Evolutionary conservation across 2,888 invertebrate genomes (phyloP), one percentile per base, ranked within the genome.

Genomic region (Ophioninae sp.): DNA sequence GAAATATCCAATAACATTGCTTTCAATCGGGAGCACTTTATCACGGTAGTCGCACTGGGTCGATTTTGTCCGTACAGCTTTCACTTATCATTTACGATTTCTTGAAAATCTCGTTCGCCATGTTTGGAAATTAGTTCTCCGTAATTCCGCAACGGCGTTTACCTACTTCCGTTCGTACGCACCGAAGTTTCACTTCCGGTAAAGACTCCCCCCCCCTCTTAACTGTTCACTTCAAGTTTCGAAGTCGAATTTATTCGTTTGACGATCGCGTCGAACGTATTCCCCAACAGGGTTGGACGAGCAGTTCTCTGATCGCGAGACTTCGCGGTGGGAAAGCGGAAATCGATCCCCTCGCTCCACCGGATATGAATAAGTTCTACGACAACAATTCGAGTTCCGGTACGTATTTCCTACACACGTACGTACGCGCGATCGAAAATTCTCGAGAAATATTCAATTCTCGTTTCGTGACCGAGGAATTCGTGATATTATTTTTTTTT

Each of bases 281-380:
- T 17, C 39, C 20, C 37, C n/a, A 57, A 17, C 84, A 91, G 91
- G 90, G 88, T 23, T 90, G 91, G 91, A 90, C 90, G 74, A 88
- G 84, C 56, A 86, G 87, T 69, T 87, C 90, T 20, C 85, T 87
- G 78, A 86, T 88, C 82, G 87, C 86, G 62, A 88, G 87, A 81
- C 74, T 89, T 21, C 82, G 84, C 61, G 77, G 83, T 21, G 82
- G 84, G 50, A 76, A 73, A 23, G 23, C 76, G 75, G 82, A 85
- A 79, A 85, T 85, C 75, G 85, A 90, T 78, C 88, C 87, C 61
- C 67, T 85, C 70, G 79, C 87, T 37, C 81, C 85, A 59, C 79
- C 84, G 50, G 87, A 89, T 83, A 79, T 86, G 85, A 88, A 89
- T 87, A 88, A 87, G 86, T 89, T 90, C 76, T 89, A 85, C 85